Base-by-base conservation (phyloP, 2,797 vertebrate species). In the Falco peregrinus region DNA sequence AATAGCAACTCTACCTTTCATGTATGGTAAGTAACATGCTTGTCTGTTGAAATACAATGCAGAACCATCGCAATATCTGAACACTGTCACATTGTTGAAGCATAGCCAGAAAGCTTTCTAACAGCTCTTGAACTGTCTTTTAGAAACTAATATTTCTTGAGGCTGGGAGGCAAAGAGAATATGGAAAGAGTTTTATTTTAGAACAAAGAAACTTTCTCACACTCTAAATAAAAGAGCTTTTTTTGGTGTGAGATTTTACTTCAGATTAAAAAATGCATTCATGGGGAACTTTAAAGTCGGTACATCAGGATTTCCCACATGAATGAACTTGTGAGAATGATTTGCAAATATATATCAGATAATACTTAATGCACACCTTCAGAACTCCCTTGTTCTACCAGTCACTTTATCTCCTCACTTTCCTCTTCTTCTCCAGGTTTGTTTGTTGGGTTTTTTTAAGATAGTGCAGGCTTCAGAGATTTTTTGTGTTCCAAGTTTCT, bases 251-350 rank as follows among this genome's bases (percentile, higher is more conserved):
- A 78, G 92, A 41, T 93, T 88, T 75, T 81, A 63, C 51, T 85
- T 74, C 53, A 89, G 70, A 94, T 92, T 91, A 73, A 94, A 96
- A 94, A 93, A 76, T 67, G 43, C 70, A 79, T 82, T 96, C 84
- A 87, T 82, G 70, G 31, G 67, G 39, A 97, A 87, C 74, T 88
- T 93, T 64, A 59, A 93, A 92, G 54, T 68, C 59, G 70, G n/a
- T 87, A 48, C 68, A 73, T 94, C 67, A 80, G 90, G 86, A 93
- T 92, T 94, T 94, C 56, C 67, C 75, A 87, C 89, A 53, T 83
- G 74, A 63, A 28, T 90, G 74, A 94, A 56, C 48, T 74, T 56
- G 29, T 47, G 37, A 90, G 67, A 87, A 74, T 91, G 4, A 89
- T 93, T 96, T 95, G 77, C 90, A 96, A 92, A 76, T 84, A 82